phyloP scores from a whole-genome alignment of 1,140 invertebrate species.

The Coenobita brevimanus region DNA sequence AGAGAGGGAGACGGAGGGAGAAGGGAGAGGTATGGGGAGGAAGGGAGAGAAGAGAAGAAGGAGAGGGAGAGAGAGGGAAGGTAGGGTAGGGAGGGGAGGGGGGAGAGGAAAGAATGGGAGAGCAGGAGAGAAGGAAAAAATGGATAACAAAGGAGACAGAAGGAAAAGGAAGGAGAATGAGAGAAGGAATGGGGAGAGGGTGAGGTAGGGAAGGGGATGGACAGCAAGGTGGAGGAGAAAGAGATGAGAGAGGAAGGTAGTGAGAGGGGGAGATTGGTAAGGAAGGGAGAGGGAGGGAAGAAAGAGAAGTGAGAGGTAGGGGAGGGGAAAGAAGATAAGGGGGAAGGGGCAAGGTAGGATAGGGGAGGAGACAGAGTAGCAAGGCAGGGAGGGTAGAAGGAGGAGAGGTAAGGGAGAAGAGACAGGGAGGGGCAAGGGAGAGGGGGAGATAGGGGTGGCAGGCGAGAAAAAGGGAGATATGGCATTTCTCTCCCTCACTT shows the following conservation, averaged over 20 bases:
- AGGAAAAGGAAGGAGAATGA: not conserved
- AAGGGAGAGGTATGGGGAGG: not conserved
- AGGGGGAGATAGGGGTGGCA: too few species aligned
- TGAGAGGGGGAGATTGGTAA: not conserved
- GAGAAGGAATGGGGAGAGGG: not conserved
- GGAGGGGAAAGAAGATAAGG: too few species aligned
- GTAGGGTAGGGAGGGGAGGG: not conserved
- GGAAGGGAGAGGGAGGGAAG: too few species aligned
- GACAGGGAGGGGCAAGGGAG: too few species aligned
- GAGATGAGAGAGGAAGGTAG: not conserved
- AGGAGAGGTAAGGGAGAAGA: too few species aligned
- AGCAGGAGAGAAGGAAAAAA: slow-evolving; percentile 9
- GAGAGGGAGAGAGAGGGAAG: not conserved
- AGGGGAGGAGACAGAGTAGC: too few species aligned
- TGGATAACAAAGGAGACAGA: not conserved
- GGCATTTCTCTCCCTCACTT: too few species aligned
- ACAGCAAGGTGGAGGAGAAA: not conserved
- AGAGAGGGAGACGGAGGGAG: not conserved
- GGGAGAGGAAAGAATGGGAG: not conserved
- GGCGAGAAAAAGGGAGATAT: too few species aligned
- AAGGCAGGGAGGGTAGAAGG: too few species aligned
- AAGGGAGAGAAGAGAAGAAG: not conserved
- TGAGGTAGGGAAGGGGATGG: not conserved
- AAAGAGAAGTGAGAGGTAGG: too few species aligned
- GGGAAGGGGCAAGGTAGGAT: too few species aligned